These are phyloP conservation scores for Bufo bufo DNA, from an alignment of 2,113 vertebrate species.

Conservation along the genomic window DNA sequence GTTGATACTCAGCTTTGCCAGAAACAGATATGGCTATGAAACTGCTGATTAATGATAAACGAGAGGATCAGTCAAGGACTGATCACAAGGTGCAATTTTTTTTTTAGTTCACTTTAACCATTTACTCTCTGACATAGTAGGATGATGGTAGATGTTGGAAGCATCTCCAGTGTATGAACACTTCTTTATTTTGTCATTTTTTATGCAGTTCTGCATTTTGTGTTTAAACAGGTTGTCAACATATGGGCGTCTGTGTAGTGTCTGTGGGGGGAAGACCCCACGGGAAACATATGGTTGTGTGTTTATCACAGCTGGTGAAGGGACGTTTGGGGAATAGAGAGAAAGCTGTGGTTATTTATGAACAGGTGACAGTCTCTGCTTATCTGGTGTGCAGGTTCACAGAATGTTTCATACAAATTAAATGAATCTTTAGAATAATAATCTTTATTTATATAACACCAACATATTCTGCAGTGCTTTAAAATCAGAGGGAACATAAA, in stretches of 20 bases:
- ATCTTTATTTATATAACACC: no score
- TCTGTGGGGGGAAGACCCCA: slow-evolving; percentile 17
- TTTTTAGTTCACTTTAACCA: no score
- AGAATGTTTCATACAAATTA: not conserved
- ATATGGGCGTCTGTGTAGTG: slow-evolving; percentile 13
- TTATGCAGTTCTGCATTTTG: not conserved
- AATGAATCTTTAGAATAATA: no score
- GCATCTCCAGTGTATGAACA: not conserved
- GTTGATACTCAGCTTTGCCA: not conserved
- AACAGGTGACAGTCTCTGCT: slow-evolving; percentile 14
- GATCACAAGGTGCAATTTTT: not conserved
- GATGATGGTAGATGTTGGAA: not conserved
- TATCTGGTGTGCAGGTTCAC: not conserved
- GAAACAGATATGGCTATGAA: not conserved
- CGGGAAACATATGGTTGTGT: slow-evolving; percentile 49
- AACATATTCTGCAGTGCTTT: no score
- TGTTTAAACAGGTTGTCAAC: slow-evolving; percentile 25
- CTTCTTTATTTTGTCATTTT: not conserved
- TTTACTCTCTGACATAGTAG: not conserved
- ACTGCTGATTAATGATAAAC: not conserved
- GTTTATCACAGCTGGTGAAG: slow-evolving; percentile 45
- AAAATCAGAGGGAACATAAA: no score
- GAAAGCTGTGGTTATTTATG: slow-evolving; percentile 43
- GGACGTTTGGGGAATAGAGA: slow-evolving; percentile 31
- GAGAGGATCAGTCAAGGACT: not conserved